These are phyloP conservation scores for Achlya flavicornis DNA, from an alignment of 2,888 invertebrate species.

Conservation along the genomic window DNA sequence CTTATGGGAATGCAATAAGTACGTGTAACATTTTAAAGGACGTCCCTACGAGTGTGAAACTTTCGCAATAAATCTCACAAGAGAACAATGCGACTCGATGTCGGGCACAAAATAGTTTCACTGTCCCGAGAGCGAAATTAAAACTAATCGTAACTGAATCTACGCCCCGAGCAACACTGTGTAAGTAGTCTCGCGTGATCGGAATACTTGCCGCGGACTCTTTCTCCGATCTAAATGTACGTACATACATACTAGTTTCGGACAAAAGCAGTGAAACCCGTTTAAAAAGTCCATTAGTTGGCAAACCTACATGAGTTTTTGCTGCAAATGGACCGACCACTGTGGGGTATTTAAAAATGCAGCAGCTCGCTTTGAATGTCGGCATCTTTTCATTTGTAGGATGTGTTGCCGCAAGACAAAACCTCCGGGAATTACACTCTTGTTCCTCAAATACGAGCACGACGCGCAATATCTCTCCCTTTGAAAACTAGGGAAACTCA, in stretches of 20 bases:
- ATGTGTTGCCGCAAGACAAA: conserved; percentile 75
- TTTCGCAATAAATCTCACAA: conserved; percentile 46
- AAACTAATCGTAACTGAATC: conserved; percentile 57
- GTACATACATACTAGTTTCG: conserved; percentile 19
- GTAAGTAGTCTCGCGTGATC: conserved; percentile 50
- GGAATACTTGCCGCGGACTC: conserved; percentile 43
- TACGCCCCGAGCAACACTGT: conserved; percentile 35
- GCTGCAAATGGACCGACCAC: conserved; percentile 47
- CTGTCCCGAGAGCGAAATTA: conserved; percentile 55
- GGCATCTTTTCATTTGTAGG: conserved; percentile 75
- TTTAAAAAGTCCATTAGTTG: conserved; percentile 61
- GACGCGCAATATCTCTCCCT: conserved; percentile 73
- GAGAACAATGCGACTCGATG: conserved; percentile 13
- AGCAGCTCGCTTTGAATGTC: conserved; percentile 66
- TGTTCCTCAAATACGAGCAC: conserved; percentile 74
- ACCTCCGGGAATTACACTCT: conserved; percentile 78
- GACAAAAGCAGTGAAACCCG: conserved; percentile 44
- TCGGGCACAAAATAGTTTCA: conserved; percentile 43
- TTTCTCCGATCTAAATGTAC: conserved; percentile 30
- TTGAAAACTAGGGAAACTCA: conserved; percentile 75
- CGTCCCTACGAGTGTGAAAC: conserved; percentile 32
- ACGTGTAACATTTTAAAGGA: conserved; percentile 31
- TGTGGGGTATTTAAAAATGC: conserved; percentile 70
- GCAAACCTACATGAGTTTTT: conserved; percentile 47
- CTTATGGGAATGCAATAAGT: conserved; percentile 9